These are phyloP conservation scores for Archips crataeganus DNA, from an alignment of 2,888 invertebrate species.

Conservation along the genomic window DNA sequence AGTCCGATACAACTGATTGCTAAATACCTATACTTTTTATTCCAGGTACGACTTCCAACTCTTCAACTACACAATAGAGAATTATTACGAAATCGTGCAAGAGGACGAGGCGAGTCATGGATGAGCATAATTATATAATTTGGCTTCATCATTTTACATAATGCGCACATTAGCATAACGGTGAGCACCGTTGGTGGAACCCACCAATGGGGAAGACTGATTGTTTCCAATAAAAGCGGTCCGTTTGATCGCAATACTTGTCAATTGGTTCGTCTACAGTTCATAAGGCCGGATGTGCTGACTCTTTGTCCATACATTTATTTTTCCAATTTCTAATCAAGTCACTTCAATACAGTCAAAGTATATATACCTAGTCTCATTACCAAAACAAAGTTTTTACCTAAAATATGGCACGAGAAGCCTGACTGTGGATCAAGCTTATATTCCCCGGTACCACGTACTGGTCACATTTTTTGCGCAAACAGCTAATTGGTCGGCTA, in stretches of 20 bases:
- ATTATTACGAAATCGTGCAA: constrained; percentile 87
- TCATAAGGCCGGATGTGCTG: not conserved
- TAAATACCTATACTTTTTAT: constrained; percentile 51
- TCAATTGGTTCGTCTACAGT: constrained; percentile 24
- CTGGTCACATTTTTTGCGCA: constrained; percentile 32
- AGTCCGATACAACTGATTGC: not conserved
- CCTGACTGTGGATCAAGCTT: not conserved
- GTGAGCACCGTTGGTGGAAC: constrained; percentile 56
- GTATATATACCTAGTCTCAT: too few relatives aligned
- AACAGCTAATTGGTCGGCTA: constrained; percentile 33
- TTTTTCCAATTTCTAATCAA: not conserved
- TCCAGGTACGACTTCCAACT: constrained; percentile 94
- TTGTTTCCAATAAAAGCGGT: constrained; percentile 45
- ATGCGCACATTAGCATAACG: constrained; percentile 46
- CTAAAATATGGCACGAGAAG: not conserved
- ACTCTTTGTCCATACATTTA: too few relatives aligned
- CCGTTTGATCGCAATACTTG: constrained; percentile 1
- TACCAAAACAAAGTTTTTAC: not conserved
- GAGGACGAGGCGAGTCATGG: constrained; percentile 66
- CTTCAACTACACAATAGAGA: constrained; percentile 93
- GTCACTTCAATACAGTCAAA: too few relatives aligned
- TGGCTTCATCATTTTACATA: constrained; percentile 38
- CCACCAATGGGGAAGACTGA: constrained; percentile 64
- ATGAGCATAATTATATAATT: constrained; percentile 55
- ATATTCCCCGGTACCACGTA: not conserved